These are phyloP conservation scores for Hylaeus volcanicus DNA, from an alignment of 1,140 invertebrate species.

Conservation along the genomic window DNA sequence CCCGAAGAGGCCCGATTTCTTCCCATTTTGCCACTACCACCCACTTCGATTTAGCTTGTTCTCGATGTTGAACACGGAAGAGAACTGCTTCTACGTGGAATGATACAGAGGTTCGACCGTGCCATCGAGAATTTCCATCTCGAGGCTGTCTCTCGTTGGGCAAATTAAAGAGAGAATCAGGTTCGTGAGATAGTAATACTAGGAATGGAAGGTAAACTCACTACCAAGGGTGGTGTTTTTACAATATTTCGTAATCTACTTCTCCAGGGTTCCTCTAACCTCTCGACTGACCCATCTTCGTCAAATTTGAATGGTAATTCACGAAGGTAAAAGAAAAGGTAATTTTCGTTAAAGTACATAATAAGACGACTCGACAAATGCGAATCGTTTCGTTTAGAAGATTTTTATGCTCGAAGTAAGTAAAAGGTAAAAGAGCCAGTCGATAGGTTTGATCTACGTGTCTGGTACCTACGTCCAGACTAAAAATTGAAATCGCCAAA, in stretches of 20 bases:
- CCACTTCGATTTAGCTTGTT: not conserved
- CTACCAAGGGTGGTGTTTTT: not conserved
- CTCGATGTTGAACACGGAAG: slow-evolving; percentile 1
- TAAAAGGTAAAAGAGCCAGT: not conserved
- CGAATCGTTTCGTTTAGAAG: not conserved
- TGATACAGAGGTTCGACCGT: not conserved
- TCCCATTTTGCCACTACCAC: slow-evolving; percentile 5
- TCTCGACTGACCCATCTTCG: slow-evolving; percentile 9
- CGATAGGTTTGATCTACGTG: slow-evolving; percentile 2
- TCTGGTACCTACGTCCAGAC: slow-evolving; percentile 7
- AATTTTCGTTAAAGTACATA: no score
- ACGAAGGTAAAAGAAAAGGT: no score
- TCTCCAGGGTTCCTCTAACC: not conserved
- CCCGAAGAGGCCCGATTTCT: slow-evolving; percentile 13
- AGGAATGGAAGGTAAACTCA: slow-evolving; percentile 28
- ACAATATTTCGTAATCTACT: not conserved
- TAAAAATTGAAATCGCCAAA: slow-evolving; percentile 23
- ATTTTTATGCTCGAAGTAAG: not conserved
- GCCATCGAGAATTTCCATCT: slow-evolving; percentile 46
- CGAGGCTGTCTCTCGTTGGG: slow-evolving; percentile 10
- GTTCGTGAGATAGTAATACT: slow-evolving; percentile 18
- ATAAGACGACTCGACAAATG: no score
- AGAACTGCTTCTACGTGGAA: slow-evolving; percentile 6
- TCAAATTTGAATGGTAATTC: not conserved
- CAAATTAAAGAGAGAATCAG: not conserved